Evolutionary conservation across 2,888 invertebrate species (phyloP), one percentile per base, ranked within the genome.

Genomic region (Yponomeuta evonymella): DNA sequence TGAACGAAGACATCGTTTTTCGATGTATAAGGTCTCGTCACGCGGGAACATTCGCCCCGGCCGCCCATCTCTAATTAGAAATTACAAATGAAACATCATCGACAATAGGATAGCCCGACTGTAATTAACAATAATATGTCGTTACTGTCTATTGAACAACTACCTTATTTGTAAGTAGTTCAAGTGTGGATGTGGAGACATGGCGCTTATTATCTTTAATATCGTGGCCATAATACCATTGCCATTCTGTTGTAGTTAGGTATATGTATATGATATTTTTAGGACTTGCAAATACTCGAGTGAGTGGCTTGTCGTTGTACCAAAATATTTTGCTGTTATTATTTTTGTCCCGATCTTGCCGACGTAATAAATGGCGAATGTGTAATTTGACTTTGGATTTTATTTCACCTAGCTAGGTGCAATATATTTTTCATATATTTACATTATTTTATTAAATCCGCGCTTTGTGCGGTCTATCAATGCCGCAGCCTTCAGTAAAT

Each of bases 341-440:
- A 15, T 15, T 58, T 58, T 15, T 58, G 15, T 58, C 51, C 51
- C 12, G 51, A 15, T 58, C 51, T 15, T 58, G 51, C 51, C 51
- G 51, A 58, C 51, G 4, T 58, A 58, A 58, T 58, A 58, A 58
- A 58, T 58, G 51, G 51, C 51, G 15, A 58, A 58, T 15, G 51
- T 15, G 51, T 58, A 58, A 58, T 15, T 58, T 71, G 67, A 66
- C 70, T 70, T 73, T 23, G 30, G 10, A 23, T 65, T 30, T 65
- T 23, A 33, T 65, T 65, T 65, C 33, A 65, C 29, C 15, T 2
- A 51, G 10, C 12, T 58, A 58, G 12, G 51, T 15, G 12, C 51
- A 51, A 51, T 10, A 10, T 23, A 23, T 23, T 23, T 23, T 23
- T 23, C 23, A 0, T 23, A 23, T 23, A 23, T 23, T 23, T 23